Conservation (phyloP, 2,797 vertebrate species). For the Spinus pinus region DNA sequence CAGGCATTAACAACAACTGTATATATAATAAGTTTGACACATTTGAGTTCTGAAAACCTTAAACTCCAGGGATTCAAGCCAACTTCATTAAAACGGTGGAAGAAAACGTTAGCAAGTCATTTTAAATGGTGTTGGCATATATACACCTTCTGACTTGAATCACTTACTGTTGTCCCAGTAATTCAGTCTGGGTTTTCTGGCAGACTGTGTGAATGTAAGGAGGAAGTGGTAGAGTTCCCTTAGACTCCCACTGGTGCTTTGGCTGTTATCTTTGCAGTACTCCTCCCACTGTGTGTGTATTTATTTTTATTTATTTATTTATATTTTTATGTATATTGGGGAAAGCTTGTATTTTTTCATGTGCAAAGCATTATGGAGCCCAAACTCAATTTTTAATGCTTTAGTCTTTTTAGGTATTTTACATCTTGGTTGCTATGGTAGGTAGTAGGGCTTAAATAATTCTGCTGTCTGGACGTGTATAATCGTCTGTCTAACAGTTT, state of each 20-base stretch:
- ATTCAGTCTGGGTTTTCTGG: neutral
- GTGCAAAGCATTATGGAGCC: neutral
- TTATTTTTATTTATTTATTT: neutral
- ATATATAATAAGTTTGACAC: neutral
- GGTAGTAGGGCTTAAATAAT: neutral
- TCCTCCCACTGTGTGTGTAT: neutral
- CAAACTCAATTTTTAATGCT: neutral
- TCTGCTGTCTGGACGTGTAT: neutral
- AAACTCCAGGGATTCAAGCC: slow-evolving; percentile 10
- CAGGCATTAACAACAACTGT: neutral
- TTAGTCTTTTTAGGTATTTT: neutral
- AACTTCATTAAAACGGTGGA: slow-evolving; percentile 2
- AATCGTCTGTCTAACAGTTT: neutral
- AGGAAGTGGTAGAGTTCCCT: neutral
- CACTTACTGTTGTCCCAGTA: neutral
- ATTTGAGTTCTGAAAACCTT: slow-evolving; percentile 1
- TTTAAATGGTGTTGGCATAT: neutral
- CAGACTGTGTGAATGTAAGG: neutral
- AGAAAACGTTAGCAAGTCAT: neutral
- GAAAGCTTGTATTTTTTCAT: neutral
- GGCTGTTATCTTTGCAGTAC: neutral
- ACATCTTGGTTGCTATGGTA: neutral
- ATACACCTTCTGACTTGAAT: neutral
- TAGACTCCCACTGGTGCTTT: neutral
- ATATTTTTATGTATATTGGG: accelerated